Conservation (phyloP, 2,113 vertebrate species). For the Sitta europaea region DNA sequence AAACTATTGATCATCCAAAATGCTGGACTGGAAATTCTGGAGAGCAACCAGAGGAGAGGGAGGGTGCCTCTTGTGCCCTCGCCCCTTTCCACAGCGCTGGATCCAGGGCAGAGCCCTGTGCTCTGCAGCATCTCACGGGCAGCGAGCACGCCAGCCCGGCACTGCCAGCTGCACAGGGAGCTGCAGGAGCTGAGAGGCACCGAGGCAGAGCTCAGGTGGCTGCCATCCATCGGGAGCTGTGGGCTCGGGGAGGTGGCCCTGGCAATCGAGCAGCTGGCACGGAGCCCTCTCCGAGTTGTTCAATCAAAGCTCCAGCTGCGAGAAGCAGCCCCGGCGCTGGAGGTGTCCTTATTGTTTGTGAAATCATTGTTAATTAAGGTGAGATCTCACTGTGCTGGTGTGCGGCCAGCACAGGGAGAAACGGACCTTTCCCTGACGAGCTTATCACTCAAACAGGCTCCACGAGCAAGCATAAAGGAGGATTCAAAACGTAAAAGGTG, state of each 20-base stretch:
- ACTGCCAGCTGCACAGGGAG: not conserved
- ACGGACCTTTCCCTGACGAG: not conserved
- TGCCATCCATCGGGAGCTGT: not conserved
- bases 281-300: not conserved
- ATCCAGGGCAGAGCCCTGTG: rapidly evolving
- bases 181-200: not conserved
- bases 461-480: not conserved
- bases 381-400: not conserved
- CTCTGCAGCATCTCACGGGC: not conserved
- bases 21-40: not conserved
- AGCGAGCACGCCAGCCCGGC: rapidly evolving
- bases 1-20: not conserved
- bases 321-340: not conserved
- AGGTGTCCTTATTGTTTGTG: not conserved
- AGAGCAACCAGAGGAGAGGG: not conserved
- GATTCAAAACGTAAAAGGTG: not conserved
- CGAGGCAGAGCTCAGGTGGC: not conserved
- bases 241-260: not conserved
- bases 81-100: not conserved
- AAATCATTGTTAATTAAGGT: constrained; percentile 3
- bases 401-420: not conserved
- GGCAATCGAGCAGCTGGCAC: not conserved
- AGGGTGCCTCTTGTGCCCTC: rapidly evolving
- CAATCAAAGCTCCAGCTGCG: not conserved
- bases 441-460: not conserved